Percentiles rank a stretch among this genome's conserved stretches.
Evolutionary conservation across 2,888 invertebrate species (phyloP).

Genomic region (Keiferia lycopersicella): DNA sequence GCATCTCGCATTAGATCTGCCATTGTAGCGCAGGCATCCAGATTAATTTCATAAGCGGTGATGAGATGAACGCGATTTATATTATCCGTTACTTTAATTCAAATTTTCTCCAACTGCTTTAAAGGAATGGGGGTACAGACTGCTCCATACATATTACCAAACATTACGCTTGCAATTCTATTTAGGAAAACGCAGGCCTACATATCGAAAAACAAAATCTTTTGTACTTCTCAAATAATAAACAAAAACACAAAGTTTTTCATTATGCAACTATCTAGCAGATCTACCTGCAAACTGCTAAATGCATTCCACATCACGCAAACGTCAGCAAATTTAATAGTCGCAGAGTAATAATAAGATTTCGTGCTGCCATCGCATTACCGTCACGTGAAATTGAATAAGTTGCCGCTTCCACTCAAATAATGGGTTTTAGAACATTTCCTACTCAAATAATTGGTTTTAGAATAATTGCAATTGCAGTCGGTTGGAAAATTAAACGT

Average conservation of each 20-base stretch:
- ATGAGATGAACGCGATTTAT: neutral
- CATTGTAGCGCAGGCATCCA: conserved; percentile 1
- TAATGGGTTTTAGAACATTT: conserved; percentile 26
- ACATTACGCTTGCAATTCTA: too few relatives aligned
- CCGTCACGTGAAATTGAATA: conserved; percentile 62
- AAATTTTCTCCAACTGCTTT: too few relatives aligned
- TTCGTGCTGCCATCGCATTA: conserved; percentile 53
- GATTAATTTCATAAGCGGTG: neutral
- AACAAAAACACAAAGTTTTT: neutral
- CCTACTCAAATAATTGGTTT: conserved; percentile 24
- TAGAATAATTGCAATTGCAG: conserved; percentile 27
- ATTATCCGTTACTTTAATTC: neutral
- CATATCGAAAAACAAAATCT: too few relatives aligned
- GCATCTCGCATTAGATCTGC: conserved; percentile 64
- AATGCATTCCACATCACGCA: conserved; percentile 64
- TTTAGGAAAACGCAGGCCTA: too few relatives aligned
- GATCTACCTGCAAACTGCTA: conserved; percentile 44
- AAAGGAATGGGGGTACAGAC: too few relatives aligned
- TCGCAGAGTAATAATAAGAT: conserved; percentile 58
- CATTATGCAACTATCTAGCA: neutral
- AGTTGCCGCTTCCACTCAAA: conserved; percentile 35
- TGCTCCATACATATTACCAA: too few relatives aligned
- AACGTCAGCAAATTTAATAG: conserved; percentile 50
- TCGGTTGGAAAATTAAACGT: conserved; percentile 20
- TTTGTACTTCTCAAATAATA: too few relatives aligned